Conservation (phyloP, 2,113 vertebrate species). For the Arizona elegans region DNA sequence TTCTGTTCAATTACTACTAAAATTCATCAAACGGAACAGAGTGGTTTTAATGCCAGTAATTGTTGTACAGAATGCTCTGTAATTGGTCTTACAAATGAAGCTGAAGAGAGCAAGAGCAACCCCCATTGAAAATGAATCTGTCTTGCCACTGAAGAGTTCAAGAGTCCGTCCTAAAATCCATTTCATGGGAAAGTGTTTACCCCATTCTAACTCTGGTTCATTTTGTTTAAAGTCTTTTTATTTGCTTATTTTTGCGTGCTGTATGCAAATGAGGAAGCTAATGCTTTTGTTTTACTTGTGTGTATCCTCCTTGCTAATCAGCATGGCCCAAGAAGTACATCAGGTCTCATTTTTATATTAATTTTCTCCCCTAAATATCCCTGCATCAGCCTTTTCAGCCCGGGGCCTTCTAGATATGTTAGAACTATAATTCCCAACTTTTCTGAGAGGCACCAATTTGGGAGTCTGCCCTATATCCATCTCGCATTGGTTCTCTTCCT, state of each 20-base stretch:
- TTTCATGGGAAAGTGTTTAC: constrained; percentile 57
- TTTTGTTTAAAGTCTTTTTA: constrained; percentile 62
- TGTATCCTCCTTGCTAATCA: neutral
- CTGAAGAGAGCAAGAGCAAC: constrained; percentile 69
- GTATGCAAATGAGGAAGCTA: constrained; percentile 58
- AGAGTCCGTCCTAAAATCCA: constrained; percentile 56
- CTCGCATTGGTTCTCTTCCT: neutral
- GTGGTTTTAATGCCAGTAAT: constrained; percentile 73
- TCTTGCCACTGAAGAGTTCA: constrained; percentile 60
- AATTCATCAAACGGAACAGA: constrained; percentile 79
- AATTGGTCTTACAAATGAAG: constrained; percentile 80
- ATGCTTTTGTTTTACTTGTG: constrained; percentile 35
- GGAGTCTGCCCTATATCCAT: neutral
- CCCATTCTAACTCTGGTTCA: constrained; percentile 56
- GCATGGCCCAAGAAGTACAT: neutral
- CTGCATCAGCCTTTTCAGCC: neutral
- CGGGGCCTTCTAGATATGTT: neutral
- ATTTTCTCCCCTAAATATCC: neutral
- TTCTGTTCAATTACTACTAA: constrained; percentile 80
- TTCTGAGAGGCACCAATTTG: neutral
- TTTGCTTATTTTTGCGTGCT: constrained; percentile 63
- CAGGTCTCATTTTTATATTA: neutral
- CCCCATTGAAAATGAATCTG: constrained; percentile 67
- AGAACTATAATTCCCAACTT: neutral
- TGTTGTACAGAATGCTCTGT: constrained; percentile 76